These are phyloP conservation scores for Silurus meridionalis DNA, from an alignment of 2,113 vertebrate species.

Conservation along the genomic window DNA sequence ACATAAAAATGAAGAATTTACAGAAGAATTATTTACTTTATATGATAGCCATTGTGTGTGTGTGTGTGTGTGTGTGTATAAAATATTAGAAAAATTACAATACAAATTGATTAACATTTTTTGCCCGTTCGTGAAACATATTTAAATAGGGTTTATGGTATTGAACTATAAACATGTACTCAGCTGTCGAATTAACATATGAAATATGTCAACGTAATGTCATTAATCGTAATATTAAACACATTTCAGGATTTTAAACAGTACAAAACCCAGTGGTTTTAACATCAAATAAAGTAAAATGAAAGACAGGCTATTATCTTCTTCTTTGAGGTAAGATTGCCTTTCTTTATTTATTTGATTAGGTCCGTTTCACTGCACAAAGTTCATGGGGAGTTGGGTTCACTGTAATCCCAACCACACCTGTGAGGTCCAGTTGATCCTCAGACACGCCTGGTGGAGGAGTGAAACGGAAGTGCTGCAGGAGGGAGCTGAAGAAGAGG, in stretches of 20 bases:
- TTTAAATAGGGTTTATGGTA: no score
- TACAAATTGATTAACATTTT: no score
- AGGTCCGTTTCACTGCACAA: slow-evolving; percentile 55
- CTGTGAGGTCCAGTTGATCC: slow-evolving; percentile 73
- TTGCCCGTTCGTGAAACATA: no score
- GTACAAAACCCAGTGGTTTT: neutral
- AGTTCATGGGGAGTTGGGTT: slow-evolving; percentile 57
- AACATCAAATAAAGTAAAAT: neutral
- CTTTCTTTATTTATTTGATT: neutral
- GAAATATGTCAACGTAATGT: no score
- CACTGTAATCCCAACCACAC: slow-evolving; percentile 53
- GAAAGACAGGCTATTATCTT: neutral
- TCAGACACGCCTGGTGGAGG: slow-evolving; percentile 68
- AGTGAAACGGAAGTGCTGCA: slow-evolving; percentile 74
- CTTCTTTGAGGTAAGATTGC: neutral
- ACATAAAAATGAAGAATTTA: no score
- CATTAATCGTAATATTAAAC: neutral
- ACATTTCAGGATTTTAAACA: neutral
- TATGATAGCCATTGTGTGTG: no score
- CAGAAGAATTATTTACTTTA: no score
- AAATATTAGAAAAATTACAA: no score
- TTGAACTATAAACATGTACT: no score
- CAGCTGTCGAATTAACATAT: no score
- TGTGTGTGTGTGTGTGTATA: no score
- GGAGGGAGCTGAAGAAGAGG: slow-evolving; percentile 75